Conservation (phyloP, 2,113 vertebrate genomes). For the Triplophysa rosa region DNA sequence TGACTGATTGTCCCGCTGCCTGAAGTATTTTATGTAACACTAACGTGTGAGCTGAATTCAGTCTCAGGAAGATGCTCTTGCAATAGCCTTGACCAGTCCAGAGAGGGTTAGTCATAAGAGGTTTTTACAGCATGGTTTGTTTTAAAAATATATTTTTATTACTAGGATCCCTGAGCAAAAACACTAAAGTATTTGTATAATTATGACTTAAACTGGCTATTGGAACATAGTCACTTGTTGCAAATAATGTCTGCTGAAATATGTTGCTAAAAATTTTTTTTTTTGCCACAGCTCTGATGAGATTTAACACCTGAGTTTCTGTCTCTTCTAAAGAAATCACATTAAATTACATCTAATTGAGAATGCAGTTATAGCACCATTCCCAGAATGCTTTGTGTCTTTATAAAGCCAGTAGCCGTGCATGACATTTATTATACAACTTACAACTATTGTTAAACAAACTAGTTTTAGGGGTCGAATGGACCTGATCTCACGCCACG, state of each 20-base stretch:
- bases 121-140: background rate
- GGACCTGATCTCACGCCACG: too few species aligned
- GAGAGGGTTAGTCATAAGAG: background rate
- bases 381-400: slow-evolving; percentile 2
- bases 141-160: background rate
- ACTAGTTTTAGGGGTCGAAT: too few species aligned
- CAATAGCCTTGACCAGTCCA: background rate
- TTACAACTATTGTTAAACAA: background rate
- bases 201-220: too few species aligned
- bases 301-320: slow-evolving; percentile 23
- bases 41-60: background rate
- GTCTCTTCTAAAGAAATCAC: background rate
- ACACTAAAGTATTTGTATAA: too few species aligned
- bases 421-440: slow-evolving; percentile 2
- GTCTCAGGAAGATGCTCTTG: background rate
- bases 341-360: slow-evolving; percentile 6
- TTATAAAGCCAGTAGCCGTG: background rate
- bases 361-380: slow-evolving; percentile 23
- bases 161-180: background rate
- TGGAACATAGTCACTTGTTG: too few species aligned
- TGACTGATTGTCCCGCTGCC: background rate
- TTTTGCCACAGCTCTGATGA: background rate
- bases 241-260: too few species aligned
- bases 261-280: too few species aligned
- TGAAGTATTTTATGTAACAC: slow-evolving; percentile 18